Conservation (phyloP, 2,888 invertebrate genomes). For the Erpobdella octoculata region DNA sequence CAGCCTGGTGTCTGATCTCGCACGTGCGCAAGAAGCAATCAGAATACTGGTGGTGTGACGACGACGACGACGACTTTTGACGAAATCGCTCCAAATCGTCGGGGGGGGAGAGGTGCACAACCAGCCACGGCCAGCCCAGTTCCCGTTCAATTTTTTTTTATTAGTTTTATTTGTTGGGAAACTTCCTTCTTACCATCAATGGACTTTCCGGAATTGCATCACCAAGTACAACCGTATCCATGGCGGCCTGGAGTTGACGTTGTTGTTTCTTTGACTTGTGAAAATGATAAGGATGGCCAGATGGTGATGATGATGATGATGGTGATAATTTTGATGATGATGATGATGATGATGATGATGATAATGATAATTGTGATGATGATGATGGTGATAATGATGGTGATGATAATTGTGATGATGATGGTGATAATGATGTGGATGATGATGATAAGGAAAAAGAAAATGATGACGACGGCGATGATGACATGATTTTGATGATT, state of each 20-base stretch:
- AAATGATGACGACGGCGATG: neutral
- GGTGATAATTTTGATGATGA: conserved; percentile 18
- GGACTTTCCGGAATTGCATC: no score
- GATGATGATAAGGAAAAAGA: neutral
- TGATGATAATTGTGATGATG: conserved; percentile 27
- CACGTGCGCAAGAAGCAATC: conserved; percentile 27
- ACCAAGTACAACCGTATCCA: neutral
- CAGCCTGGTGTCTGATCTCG: conserved; percentile 25
- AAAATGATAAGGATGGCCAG: conserved; percentile 24
- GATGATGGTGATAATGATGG: conserved; percentile 26
- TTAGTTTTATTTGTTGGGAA: no score
- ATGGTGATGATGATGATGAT: conserved; percentile 22
- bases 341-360: conserved; percentile 29
- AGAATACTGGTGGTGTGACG: conserved; percentile 31
- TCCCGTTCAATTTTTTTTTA: no score
- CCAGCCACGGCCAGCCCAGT: neutral
- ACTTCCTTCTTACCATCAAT: neutral
- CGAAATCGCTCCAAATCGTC: no score
- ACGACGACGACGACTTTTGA: conserved; percentile 24
- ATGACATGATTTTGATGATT: neutral
- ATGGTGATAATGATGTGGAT: neutral
- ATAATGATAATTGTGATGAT: conserved; percentile 22
- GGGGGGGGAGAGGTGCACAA: no score
- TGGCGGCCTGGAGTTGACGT: conserved; percentile 15
- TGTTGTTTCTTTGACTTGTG: neutral